A percentile compares a stretch with the other conserved stretches of the same genome.
Conservation (phyloP, 1,140 invertebrate genomes). For the Brachionus koreanus region DNA sequence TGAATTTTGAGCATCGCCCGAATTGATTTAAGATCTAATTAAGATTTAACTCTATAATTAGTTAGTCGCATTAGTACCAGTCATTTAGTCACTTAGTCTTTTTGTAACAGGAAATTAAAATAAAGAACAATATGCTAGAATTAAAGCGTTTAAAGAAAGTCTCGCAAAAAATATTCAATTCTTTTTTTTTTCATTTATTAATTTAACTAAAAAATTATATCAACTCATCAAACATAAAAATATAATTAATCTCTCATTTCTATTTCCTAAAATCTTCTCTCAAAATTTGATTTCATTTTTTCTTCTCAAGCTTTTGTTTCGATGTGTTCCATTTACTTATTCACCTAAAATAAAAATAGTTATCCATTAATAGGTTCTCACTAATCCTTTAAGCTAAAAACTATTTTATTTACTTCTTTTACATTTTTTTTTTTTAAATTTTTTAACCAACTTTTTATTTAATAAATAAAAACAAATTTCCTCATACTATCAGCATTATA, state of each 20-base stretch:
- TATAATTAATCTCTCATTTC: slow-evolving; percentile 9
- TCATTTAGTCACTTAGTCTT: slow-evolving; percentile 10
- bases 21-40: slow-evolving; percentile 29
- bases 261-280: background rate
- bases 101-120: background rate
- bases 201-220: slow-evolving; percentile 27
- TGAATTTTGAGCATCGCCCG: slow-evolving; percentile 7
- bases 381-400: background rate
- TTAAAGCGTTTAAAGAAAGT: background rate
- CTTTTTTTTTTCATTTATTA: too few relatives aligned
- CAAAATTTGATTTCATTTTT: background rate
- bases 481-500: too few relatives aligned
- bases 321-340: background rate
- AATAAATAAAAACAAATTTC: too few relatives aligned
- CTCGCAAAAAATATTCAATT: background rate
- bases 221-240: background rate
- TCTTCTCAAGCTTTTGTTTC: background rate
- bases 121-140: background rate
- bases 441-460: background rate
- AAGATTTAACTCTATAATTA: slow-evolving; percentile 9
- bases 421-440: background rate
- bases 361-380: background rate
- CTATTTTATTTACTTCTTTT: background rate
- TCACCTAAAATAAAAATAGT: background rate
- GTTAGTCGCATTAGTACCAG: background rate